Evolutionary conservation across 1,140 invertebrate genomes (phyloP).

Genomic region (Scylla paramamosain): DNA sequence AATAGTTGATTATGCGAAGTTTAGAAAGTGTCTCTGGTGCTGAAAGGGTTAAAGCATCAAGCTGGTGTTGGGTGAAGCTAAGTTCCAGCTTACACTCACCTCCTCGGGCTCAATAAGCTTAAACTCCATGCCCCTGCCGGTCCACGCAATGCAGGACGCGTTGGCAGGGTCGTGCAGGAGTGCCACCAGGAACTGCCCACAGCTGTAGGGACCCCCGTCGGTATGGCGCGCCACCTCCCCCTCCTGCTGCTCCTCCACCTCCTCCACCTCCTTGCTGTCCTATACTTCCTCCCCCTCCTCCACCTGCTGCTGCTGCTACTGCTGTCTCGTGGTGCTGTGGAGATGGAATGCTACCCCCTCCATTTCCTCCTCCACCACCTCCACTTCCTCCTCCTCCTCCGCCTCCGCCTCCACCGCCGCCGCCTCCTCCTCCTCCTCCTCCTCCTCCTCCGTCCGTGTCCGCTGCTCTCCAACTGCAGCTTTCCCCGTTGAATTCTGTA

Average conservation of each 20-base stretch:
- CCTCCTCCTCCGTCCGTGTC: constrained; percentile 46
- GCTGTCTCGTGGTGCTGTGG: constrained; percentile 30
- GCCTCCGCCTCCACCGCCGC: neutral
- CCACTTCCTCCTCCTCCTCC: constrained; percentile 39
- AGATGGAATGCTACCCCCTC: constrained; percentile 34
- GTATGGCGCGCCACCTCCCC: constrained; percentile 61
- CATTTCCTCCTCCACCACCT: neutral
- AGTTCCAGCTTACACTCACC: neutral
- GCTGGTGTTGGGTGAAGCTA: no score
- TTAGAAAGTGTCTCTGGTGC: no score
- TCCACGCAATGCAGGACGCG: constrained; percentile 96
- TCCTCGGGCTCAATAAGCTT: constrained; percentile 70
- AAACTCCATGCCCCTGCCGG: constrained; percentile 92
- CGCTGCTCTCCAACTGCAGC: constrained; percentile 54
- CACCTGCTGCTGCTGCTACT: constrained; percentile 29
- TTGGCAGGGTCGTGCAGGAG: constrained; percentile 92
- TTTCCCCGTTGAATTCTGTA: constrained; percentile 68
- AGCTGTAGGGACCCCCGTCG: constrained; percentile 91
- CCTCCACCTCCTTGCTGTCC: neutral
- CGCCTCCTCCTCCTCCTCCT: constrained; percentile 33
- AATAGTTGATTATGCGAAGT: no score
- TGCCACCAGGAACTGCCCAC: constrained; percentile 96
- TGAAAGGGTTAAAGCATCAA: no score
- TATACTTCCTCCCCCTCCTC: neutral
- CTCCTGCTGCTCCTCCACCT: constrained; percentile 1